These are phyloP conservation scores for Linepithema humile DNA, from an alignment of 1,140 invertebrate genomes.

Conservation along the genomic window DNA sequence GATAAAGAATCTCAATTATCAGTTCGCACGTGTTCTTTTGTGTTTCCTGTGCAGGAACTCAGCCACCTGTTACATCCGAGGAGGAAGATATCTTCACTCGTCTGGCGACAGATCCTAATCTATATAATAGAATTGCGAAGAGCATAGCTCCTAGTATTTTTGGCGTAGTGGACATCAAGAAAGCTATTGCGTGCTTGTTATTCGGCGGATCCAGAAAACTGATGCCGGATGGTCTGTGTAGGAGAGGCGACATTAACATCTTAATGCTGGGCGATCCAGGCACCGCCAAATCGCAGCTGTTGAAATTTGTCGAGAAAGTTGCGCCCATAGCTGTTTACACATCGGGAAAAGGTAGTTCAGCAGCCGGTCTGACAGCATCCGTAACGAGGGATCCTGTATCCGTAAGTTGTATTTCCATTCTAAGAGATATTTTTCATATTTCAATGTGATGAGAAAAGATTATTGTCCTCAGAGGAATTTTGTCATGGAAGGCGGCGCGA, in stretches of 20 bases:
- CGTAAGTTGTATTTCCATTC: conserved; percentile 84
- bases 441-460: background rate
- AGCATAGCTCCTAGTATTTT: conserved; percentile 99
- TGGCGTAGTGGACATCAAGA: conserved; percentile 98
- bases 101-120: conserved; percentile 92
- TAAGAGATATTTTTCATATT: background rate
- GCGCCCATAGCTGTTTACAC: conserved; percentile 99
- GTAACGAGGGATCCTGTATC: conserved; percentile 97
- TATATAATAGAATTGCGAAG: conserved; percentile 95
- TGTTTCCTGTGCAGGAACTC: conserved; percentile 68
- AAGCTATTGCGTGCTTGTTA: conserved; percentile 97
- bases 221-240: conserved; percentile 96
- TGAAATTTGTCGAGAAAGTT: conserved; percentile 99
- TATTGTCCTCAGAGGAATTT: conserved; percentile 93
- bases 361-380: conserved; percentile 99
- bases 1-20: background rate
- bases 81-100: conserved; percentile 97
- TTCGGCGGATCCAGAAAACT: conserved; percentile 96
- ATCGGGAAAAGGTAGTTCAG: conserved; percentile 99
- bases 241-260: conserved; percentile 98
- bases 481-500: conserved; percentile 99
- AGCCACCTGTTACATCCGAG: conserved; percentile 87
- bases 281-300: conserved; percentile 98
- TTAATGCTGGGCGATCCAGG: conserved; percentile 98
- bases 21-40: background rate